Conservation (phyloP, 2,113 vertebrate species). For the Terrapene triunguis region DNA sequence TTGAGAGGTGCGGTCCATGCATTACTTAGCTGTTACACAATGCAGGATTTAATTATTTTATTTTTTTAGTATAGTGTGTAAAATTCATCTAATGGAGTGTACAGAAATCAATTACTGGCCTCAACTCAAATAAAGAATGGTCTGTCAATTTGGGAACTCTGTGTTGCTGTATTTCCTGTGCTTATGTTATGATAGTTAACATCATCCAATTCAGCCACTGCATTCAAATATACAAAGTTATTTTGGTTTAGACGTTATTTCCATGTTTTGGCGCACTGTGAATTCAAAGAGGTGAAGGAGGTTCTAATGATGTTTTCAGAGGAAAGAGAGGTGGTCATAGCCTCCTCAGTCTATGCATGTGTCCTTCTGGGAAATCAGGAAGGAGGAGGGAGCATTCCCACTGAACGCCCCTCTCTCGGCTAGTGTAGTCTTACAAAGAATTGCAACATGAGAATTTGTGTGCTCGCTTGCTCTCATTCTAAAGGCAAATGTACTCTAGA, state of each 20-base stretch:
- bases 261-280: neutral
- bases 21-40: neutral
- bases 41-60: neutral
- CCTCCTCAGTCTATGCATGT: neutral
- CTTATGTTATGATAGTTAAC: neutral
- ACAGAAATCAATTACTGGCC: neutral
- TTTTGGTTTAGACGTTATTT: neutral
- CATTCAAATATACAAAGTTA: neutral
- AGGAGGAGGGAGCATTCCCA: no score
- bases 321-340: neutral
- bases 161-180: neutral
- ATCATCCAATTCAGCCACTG: neutral
- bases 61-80: neutral
- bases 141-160: neutral
- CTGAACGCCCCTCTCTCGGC: neutral
- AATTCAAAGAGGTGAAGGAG: neutral
- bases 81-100: neutral
- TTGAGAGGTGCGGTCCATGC: neutral
- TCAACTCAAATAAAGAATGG: neutral
- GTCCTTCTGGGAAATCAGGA: neutral
- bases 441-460: neutral
- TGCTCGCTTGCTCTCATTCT: neutral
- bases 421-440: neutral
- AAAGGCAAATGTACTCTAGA: neutral
- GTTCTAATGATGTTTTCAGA: neutral